phyloP scores from a whole-genome alignment of 1,140 invertebrate species.

The Hermetia illucens region DNA sequence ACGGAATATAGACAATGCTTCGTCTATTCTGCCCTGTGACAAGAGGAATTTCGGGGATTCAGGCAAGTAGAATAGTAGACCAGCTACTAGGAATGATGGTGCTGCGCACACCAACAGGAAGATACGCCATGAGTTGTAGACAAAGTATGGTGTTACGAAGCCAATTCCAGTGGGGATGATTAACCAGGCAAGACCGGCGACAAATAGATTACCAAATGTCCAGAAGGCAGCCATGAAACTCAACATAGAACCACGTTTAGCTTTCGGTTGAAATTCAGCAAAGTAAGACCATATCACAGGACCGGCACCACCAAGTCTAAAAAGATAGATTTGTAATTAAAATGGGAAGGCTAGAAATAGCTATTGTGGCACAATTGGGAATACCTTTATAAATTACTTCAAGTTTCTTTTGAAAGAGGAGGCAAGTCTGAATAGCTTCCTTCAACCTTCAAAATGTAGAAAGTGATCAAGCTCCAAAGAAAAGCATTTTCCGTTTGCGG shows the following conservation, averaged over 20 bases:
- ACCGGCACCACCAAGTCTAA: constrained; percentile 80
- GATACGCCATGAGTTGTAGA: constrained; percentile 83
- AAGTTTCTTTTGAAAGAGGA: too few species aligned
- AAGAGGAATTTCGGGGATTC: constrained; percentile 85
- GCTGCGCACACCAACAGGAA: constrained; percentile 75
- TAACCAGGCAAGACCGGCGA: constrained; percentile 75
- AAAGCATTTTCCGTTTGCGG: too few species aligned
- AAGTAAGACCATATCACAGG: constrained; percentile 94
- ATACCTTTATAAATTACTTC: too few species aligned
- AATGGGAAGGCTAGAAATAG: background rate
- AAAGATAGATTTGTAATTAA: constrained; percentile 12
- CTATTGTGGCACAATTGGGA: too few species aligned
- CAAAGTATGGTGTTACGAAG: constrained; percentile 45
- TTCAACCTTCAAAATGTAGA: too few species aligned
- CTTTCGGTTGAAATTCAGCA: constrained; percentile 84
- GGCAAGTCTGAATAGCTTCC: too few species aligned
- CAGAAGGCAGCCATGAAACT: constrained; percentile 88
- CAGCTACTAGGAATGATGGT: constrained; percentile 72
- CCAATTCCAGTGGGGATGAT: constrained; percentile 68
- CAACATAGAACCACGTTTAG: constrained; percentile 76
- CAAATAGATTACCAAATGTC: constrained; percentile 78
- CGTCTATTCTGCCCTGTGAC: constrained; percentile 56
- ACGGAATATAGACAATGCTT: constrained; percentile 63
- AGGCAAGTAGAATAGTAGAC: constrained; percentile 68
- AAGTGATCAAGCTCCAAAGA: too few species aligned